Conservation (phyloP, 2,113 vertebrate genomes). For the Aegypius monachus region DNA sequence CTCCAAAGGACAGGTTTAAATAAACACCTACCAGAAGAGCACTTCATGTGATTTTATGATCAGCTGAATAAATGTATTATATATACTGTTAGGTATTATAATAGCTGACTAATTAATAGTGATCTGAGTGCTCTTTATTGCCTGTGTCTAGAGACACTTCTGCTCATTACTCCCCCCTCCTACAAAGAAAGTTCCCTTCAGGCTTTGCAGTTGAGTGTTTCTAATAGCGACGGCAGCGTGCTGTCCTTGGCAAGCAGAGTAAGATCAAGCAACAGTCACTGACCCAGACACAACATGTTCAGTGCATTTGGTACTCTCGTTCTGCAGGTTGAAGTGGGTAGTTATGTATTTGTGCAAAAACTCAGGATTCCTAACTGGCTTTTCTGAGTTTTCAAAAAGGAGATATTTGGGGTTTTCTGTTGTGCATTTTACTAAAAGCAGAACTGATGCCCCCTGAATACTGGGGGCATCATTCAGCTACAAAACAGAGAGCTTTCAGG, state of each 20-base stretch:
- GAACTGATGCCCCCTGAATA: background rate
- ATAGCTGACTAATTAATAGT: constrained; percentile 22
- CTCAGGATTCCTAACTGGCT: background rate
- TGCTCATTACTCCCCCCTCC: background rate
- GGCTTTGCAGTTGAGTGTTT: background rate
- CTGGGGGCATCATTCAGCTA: background rate
- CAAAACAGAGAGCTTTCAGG: background rate
- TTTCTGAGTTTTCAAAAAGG: background rate
- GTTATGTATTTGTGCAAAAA: accelerated
- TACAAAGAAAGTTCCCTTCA: background rate
- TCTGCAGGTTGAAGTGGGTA: background rate
- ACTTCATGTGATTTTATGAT: background rate
- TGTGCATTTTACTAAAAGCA: background rate
- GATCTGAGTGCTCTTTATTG: constrained; percentile 37
- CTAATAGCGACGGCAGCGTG: background rate
- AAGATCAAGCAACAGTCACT: background rate
- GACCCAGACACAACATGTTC: background rate
- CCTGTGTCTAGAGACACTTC: background rate
- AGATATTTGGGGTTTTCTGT: accelerated
- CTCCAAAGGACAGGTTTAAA: background rate
- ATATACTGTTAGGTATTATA: background rate
- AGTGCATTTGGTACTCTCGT: background rate
- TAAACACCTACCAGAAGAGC: background rate
- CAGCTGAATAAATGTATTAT: background rate
- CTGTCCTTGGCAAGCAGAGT: background rate